Conservation (phyloP, 2,113 vertebrate genomes). For the Platichthys flesus region DNA sequence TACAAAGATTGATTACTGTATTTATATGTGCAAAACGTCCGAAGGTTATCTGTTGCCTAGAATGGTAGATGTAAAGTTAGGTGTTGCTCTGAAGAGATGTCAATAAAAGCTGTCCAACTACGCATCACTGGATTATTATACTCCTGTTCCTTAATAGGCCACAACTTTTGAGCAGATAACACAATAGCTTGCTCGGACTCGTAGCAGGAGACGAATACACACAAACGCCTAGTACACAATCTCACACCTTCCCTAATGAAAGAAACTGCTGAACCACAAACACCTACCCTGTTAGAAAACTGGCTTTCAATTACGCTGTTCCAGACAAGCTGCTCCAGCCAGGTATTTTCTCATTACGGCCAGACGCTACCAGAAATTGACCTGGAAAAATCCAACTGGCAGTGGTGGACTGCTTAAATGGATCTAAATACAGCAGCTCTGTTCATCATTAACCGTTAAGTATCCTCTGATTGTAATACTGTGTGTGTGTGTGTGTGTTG, state of each 20-base stretch:
- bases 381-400: constrained; percentile 38
- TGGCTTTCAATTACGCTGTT: constrained; percentile 63
- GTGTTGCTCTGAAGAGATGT: constrained; percentile 13
- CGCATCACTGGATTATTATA: constrained; percentile 26
- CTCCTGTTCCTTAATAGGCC: constrained; percentile 11
- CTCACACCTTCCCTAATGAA: constrained; percentile 46
- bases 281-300: constrained; percentile 51
- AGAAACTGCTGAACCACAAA: constrained; percentile 58
- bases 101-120: constrained; percentile 20
- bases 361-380: constrained; percentile 45
- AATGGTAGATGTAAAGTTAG: constrained; percentile 13
- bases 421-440: constrained; percentile 28
- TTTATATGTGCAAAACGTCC: constrained; percentile 11
- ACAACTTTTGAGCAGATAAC: constrained; percentile 5
- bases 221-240: constrained; percentile 1
- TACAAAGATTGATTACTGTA: constrained; percentile 18
- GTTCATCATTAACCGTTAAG: constrained; percentile 47
- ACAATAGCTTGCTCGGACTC: not conserved
- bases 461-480: constrained; percentile 30
- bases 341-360: constrained; percentile 59
- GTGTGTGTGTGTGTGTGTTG: constrained; percentile 1
- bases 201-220: not conserved
- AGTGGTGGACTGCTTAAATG: constrained; percentile 32
- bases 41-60: constrained; percentile 18
- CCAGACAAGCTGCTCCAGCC: constrained; percentile 28